These are phyloP conservation scores for Philaethria dido DNA, from an alignment of 2,888 invertebrate genomes.

Conservation along the genomic window DNA sequence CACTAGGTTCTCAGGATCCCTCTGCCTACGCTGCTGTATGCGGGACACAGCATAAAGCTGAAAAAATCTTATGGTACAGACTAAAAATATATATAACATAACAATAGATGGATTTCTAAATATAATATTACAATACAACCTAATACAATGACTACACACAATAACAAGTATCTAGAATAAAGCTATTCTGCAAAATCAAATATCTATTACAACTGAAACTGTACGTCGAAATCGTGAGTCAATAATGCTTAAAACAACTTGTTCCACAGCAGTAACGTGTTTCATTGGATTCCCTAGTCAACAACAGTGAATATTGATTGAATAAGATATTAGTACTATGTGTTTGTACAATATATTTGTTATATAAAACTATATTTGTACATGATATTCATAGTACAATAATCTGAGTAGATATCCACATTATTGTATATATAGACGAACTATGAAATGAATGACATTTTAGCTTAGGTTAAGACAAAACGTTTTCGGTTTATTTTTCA, in stretches of 20 bases:
- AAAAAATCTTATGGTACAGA: neutral
- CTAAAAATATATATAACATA: neutral
- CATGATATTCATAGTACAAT: too few species aligned
- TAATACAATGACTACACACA: neutral
- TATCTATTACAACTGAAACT: slow-evolving; percentile 10
- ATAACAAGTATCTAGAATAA: neutral
- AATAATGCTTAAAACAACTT: slow-evolving; percentile 5
- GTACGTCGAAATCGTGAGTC: slow-evolving; percentile 1
- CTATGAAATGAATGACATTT: too few species aligned
- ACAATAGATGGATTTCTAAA: neutral
- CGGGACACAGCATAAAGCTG: too few species aligned
- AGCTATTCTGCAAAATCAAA: neutral
- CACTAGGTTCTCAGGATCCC: too few species aligned
- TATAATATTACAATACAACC: neutral
- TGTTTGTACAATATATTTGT: neutral
- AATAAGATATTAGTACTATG: neutral
- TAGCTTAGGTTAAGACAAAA: too few species aligned
- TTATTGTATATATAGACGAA: too few species aligned
- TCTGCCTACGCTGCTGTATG: too few species aligned
- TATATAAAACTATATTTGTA: neutral
- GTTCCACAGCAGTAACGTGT: neutral
- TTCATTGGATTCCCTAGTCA: slow-evolving; percentile 9
- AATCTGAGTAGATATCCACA: too few species aligned
- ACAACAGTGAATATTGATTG: slow-evolving; percentile 1
- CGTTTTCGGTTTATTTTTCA: too few species aligned